These are phyloP conservation scores for Heliconius sara DNA, from an alignment of 2,888 invertebrate species.

Conservation along the genomic window DNA sequence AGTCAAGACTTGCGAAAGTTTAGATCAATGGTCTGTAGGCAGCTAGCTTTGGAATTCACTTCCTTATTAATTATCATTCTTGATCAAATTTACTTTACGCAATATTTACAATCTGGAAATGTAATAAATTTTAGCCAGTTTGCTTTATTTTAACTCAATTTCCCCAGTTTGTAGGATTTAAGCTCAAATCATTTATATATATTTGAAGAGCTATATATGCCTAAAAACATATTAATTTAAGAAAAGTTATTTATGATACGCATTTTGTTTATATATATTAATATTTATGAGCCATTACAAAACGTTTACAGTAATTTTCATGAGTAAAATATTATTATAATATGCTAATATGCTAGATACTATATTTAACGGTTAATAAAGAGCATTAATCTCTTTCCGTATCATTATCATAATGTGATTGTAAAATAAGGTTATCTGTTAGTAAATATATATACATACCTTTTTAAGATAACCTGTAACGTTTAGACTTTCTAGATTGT, in stretches of 20 bases:
- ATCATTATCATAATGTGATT: neutral
- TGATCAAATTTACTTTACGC: slow-evolving; percentile 8
- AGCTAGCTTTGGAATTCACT: slow-evolving; percentile 28
- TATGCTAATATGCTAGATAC: slow-evolving; percentile 1
- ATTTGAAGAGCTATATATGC: neutral
- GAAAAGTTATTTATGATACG: neutral
- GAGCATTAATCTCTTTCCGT: slow-evolving; percentile 15
- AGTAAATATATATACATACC: slow-evolving; percentile 17
- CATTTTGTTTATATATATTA: neutral
- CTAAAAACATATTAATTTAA: neutral
- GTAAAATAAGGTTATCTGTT: slow-evolving; percentile 24
- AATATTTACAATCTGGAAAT: slow-evolving; percentile 3
- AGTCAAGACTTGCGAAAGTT: slow-evolving; percentile 53
- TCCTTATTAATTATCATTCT: slow-evolving; percentile 32
- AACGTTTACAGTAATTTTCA: slow-evolving; percentile 17
- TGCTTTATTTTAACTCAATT: neutral
- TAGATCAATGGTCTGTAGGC: slow-evolving; percentile 35
- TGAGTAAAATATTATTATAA: slow-evolving; percentile 25
- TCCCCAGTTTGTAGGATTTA: neutral
- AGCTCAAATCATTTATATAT: neutral
- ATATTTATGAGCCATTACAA: slow-evolving; percentile 11
- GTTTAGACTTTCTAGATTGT: neutral
- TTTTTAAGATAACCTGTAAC: neutral
- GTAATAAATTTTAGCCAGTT: neutral
- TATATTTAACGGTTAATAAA: slow-evolving; percentile 9